Evolutionary conservation across 2,797 vertebrate genomes (phyloP).

Genomic region (Coregonus sp.): DNA sequence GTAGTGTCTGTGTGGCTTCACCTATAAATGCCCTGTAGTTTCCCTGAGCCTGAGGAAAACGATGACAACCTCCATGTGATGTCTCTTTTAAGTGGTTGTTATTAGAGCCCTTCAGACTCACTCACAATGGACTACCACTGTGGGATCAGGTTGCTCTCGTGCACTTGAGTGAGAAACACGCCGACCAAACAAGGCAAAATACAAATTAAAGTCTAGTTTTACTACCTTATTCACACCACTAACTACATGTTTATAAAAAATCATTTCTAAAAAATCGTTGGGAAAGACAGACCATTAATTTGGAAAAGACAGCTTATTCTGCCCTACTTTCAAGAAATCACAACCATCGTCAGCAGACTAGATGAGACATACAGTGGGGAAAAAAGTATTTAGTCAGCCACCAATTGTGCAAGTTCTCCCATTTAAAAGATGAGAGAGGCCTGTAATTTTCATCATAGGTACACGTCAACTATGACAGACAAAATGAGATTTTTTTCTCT

Average conservation of each 20-base stretch:
- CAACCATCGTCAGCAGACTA: slow-evolving; percentile 31
- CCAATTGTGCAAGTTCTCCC: too few relatives aligned
- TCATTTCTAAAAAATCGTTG: slow-evolving; percentile 43
- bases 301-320: slow-evolving; percentile 55
- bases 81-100: slow-evolving; percentile 60
- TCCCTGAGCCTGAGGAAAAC: slow-evolving; percentile 41
- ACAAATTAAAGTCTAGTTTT: slow-evolving; percentile 68
- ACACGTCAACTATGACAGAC: too few relatives aligned
- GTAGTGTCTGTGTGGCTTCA: slow-evolving; percentile 56
- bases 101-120: slow-evolving; percentile 56
- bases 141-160: slow-evolving; percentile 54
- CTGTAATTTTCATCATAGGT: too few relatives aligned
- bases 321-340: slow-evolving; percentile 54
- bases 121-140: slow-evolving; percentile 54
- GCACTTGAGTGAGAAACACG: slow-evolving; percentile 57
- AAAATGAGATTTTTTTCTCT: too few relatives aligned
- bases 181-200: slow-evolving; percentile 63
- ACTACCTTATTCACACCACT: slow-evolving; percentile 67
- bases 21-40: slow-evolving; percentile 47
- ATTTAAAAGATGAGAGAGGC: too few relatives aligned
- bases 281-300: slow-evolving; percentile 52
- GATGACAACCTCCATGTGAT: slow-evolving; percentile 60
- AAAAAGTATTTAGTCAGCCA: too few relatives aligned
- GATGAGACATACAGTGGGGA: not conserved
- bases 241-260: slow-evolving; percentile 72